Conservation (phyloP, 2,113 vertebrate genomes). For the Pachyramphus minor region DNA sequence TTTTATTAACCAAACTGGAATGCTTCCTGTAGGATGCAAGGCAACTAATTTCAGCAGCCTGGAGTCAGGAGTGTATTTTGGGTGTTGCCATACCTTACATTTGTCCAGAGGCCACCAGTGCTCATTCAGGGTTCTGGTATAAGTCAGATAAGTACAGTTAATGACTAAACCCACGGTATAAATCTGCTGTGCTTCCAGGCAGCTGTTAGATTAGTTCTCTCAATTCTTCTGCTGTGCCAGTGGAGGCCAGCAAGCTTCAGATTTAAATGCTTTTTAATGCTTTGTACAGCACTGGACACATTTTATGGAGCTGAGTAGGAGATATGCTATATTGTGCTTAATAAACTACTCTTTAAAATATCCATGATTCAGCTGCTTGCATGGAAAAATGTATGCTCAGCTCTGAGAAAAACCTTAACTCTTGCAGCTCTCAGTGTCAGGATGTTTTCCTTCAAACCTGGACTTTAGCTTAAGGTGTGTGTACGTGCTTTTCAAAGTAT, state of each 20-base stretch:
- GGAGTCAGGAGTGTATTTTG: background rate
- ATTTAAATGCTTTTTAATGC: background rate
- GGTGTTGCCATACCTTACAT: background rate
- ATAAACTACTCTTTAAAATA: constrained; percentile 33
- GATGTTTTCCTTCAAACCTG: background rate
- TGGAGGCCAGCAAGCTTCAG: background rate
- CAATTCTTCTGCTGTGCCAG: background rate
- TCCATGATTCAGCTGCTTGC: constrained; percentile 1
- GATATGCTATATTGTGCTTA: background rate
- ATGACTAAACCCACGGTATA: background rate
- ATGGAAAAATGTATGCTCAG: background rate
- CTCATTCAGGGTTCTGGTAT: background rate
- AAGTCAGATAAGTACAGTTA: background rate
- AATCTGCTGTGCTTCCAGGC: background rate
- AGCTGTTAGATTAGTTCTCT: constrained; percentile 8
- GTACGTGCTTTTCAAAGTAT: background rate
- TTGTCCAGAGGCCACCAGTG: background rate
- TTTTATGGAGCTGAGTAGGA: constrained; percentile 17
- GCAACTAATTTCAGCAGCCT: background rate
- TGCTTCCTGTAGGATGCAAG: background rate
- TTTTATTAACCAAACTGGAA: background rate
- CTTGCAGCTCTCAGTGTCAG: background rate
- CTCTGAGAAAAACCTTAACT: background rate
- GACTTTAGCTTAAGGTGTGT: background rate
- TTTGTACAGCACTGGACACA: background rate